Base-by-base conservation (phyloP, 2,888 invertebrate species). In the Agonopterix arenella region DNA sequence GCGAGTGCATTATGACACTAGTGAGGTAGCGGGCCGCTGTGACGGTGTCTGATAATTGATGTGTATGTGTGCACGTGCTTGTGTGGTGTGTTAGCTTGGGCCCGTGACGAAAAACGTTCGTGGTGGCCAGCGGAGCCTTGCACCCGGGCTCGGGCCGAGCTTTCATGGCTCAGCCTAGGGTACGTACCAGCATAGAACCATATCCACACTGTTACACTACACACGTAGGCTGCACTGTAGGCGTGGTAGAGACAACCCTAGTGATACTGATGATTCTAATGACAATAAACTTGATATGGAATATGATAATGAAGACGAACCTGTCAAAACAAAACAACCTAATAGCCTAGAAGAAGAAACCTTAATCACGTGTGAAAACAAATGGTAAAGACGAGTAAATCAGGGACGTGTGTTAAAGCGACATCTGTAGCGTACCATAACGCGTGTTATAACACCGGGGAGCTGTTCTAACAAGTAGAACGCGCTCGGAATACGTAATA, bases 81-180 rank as follows among this genome's bases (percentile, higher is more conserved):
- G 83, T 84, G 88, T 83, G 80, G 81, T 80, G 86, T 85, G 84
- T 84, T 84, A 80, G 80, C 64, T 80, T 75, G 79, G 77, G 82
- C 81, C 84, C 83, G 85, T 83, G 84, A 83, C 75, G 64, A 75
- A 80, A 84, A 88, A 74, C 84, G 74, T 86, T 84, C 88, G 88
- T 84, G 83, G 89, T 89, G 86, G 89, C 89, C 85, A 89, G 89
- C 82, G 89, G 88, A 83, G 84, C 89, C 77, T 76, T 86, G 80
- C 86, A 85, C 86, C 86, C 89, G 81, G 88, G 83, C 90, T 92
- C 92, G 91, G 93, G 92, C 91, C 93, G 93, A 92, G 93, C 92
- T 92, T 93, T 92, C 93, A 95, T 95, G 95, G 95, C 95, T 92
- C 95, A 95, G 93, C 94, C 95, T 93, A 93, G 95, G 94, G 95